A percentile compares a stretch with the other conserved stretches of the same genome.
Conservation (phyloP, 2,888 invertebrate genomes). For the Caenorhabditis imperialis region DNA sequence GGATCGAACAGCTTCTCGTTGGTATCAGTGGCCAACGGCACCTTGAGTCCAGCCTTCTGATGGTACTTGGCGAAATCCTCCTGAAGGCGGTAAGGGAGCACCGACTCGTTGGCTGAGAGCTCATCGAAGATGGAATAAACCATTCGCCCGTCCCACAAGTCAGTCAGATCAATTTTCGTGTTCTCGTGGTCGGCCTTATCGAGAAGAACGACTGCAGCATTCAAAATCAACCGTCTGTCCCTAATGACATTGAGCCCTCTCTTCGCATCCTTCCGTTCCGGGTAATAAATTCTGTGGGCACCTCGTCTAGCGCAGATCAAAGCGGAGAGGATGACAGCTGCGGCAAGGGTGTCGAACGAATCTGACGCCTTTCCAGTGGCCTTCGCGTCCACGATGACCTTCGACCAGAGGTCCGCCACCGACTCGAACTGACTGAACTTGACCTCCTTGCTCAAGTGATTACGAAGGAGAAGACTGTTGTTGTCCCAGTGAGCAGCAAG, state of each 20-base stretch:
- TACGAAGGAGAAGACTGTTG: slow-evolving; percentile 50
- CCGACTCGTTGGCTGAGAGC: slow-evolving; percentile 58
- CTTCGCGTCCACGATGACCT: slow-evolving; percentile 64
- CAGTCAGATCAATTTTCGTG: slow-evolving; percentile 61
- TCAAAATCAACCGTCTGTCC: slow-evolving; percentile 65
- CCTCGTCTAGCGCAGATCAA: slow-evolving; percentile 68
- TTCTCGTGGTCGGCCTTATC: slow-evolving; percentile 57
- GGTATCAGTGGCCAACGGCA: slow-evolving; percentile 71
- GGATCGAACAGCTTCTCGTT: slow-evolving; percentile 72
- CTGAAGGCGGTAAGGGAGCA: slow-evolving; percentile 74
- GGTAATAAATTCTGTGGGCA: slow-evolving; percentile 57
- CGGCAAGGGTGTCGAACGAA: slow-evolving; percentile 70
- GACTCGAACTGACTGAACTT: slow-evolving; percentile 52
- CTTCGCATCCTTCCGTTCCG: slow-evolving; percentile 56
- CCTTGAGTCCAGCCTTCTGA: slow-evolving; percentile 64
- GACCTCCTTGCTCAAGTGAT: slow-evolving; percentile 43
- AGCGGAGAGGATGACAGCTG: slow-evolving; percentile 71
- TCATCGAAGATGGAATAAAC: slow-evolving; percentile 69
- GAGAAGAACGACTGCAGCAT: slow-evolving; percentile 57
- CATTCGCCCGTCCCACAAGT: slow-evolving; percentile 77
- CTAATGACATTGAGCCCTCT: slow-evolving; percentile 62
- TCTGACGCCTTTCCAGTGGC: slow-evolving; percentile 55
- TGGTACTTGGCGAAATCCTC: slow-evolving; percentile 73
- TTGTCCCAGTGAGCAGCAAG: slow-evolving; percentile 68
- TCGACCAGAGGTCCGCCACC: slow-evolving; percentile 67